Percentiles rank a stretch among this genome's conserved stretches.
Conservation (phyloP, 1,140 invertebrate genomes). For the Lineus longissimus region DNA sequence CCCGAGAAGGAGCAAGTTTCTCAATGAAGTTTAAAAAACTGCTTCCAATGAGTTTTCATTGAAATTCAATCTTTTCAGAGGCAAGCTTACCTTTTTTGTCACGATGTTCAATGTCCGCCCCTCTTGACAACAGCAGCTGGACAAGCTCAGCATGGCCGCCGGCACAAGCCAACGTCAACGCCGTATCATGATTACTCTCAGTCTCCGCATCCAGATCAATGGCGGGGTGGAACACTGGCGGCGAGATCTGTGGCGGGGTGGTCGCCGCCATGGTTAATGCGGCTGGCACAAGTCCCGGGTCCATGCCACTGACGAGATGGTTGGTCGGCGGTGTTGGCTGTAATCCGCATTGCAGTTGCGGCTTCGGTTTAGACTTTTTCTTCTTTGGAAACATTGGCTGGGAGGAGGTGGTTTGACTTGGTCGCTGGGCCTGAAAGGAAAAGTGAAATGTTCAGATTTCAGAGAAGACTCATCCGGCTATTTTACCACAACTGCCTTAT, state of each 20-base stretch:
- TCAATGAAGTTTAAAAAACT: too few species aligned
- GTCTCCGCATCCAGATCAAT: conserved; percentile 92
- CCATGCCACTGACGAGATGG: background rate
- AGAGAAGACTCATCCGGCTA: too few species aligned
- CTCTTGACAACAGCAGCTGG: conserved; percentile 80
- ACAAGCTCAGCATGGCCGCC: conserved; percentile 95
- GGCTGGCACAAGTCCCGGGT: background rate
- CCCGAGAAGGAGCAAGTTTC: too few species aligned
- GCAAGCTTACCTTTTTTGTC: conserved; percentile 77
- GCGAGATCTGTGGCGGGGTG: conserved; percentile 32
- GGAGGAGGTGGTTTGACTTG: too few species aligned
- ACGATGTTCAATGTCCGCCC: conserved; percentile 93
- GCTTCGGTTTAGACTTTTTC: background rate
- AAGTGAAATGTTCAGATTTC: too few species aligned
- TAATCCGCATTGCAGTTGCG: conserved; percentile 6
- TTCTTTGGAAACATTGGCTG: too few species aligned
- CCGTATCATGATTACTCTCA: conserved; percentile 97
- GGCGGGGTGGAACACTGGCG: conserved; percentile 36
- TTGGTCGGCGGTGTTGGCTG: background rate
- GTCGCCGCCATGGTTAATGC: conserved; percentile 21
- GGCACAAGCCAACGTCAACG: conserved; percentile 92
- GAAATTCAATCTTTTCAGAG: background rate
- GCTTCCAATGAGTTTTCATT: too few species aligned
- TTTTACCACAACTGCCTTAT: too few species aligned
- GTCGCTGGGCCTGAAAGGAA: too few species aligned